Conservation (phyloP, 2,797 vertebrate species). For the Orestias chungarensis region DNA sequence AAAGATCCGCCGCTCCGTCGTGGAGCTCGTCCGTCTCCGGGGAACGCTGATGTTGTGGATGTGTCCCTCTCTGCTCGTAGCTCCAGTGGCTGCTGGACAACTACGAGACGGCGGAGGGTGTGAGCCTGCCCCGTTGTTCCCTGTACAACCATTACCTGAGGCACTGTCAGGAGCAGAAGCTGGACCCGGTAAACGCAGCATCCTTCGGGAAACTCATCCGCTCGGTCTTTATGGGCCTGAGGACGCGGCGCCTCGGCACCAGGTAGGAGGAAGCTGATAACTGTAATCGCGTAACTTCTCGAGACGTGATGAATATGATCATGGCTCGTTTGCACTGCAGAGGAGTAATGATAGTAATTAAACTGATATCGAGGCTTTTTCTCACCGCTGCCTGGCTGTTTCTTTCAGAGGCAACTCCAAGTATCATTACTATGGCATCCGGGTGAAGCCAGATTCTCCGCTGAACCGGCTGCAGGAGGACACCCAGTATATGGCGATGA, state of each 20-base stretch:
- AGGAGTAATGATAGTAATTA: conserved; percentile 67
- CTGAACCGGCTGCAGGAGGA: conserved; percentile 96
- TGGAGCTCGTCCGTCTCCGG: conserved; percentile 18
- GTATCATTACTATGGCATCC: conserved; percentile 98
- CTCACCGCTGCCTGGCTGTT: conserved; percentile 57
- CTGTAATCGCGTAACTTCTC: conserved; percentile 58
- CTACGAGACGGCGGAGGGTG: conserved; percentile 94
- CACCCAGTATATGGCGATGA: conserved; percentile 97
- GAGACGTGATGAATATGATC: conserved; percentile 53
- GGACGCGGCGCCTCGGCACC: conserved; percentile 93
- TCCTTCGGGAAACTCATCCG: conserved; percentile 98
- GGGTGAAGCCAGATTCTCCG: conserved; percentile 95
- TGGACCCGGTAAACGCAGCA: conserved; percentile 96
- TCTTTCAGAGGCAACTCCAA: conserved; percentile 94
- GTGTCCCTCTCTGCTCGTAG: conserved; percentile 73
- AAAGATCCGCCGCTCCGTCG: conserved; percentile 35
- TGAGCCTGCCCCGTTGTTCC: conserved; percentile 93
- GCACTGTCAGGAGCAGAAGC: conserved; percentile 97
- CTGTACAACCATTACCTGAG: conserved; percentile 96
- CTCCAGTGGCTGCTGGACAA: conserved; percentile 98
- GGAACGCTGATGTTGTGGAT: conserved; percentile 34
- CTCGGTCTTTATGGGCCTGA: conserved; percentile 96
- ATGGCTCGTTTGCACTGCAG: conserved; percentile 44
- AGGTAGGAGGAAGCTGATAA: conserved; percentile 81
- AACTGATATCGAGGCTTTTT: conserved; percentile 51